A percentile compares a stretch with the other conserved stretches of the same genome.
Conservation (phyloP, 2,113 vertebrate genomes). For the Platycercus adscitus region DNA sequence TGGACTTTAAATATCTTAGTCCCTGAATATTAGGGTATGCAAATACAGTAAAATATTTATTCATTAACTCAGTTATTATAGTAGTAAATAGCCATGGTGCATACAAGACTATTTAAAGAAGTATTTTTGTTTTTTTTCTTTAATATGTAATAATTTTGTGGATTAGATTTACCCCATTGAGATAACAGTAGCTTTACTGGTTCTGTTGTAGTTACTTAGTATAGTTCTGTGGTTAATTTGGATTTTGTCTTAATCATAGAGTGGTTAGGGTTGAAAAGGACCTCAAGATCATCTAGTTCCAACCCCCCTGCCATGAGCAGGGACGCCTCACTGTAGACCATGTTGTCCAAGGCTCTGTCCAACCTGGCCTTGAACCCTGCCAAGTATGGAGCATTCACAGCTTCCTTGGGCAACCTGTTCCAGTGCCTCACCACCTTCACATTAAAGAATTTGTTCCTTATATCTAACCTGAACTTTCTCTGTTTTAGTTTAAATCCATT, state of each 20-base stretch:
- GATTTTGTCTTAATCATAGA: background rate
- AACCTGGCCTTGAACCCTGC: background rate
- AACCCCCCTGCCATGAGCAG: background rate
- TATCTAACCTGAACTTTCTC: background rate
- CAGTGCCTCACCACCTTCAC: background rate
- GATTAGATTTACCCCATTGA: background rate
- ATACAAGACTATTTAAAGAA: background rate
- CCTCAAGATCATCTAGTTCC: background rate
- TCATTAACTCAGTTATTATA: background rate
- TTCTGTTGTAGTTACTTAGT: background rate
- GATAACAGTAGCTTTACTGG: background rate
- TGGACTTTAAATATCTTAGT: background rate
- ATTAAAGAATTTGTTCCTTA: no score
- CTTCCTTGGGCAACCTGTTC: background rate
- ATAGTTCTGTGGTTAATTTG: background rate
- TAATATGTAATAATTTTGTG: background rate
- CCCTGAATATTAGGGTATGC: background rate
- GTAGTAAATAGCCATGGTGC: background rate
- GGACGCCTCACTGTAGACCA: background rate
- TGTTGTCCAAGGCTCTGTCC: background rate
- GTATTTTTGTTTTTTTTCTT: background rate
- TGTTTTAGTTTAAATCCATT: background rate
- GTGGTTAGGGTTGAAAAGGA: background rate
- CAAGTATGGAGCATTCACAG: background rate
- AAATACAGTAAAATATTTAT: background rate